These are phyloP conservation scores for Sebastes vulpes DNA, from an alignment of 2,797 vertebrate genomes.

Conservation along the genomic window DNA sequence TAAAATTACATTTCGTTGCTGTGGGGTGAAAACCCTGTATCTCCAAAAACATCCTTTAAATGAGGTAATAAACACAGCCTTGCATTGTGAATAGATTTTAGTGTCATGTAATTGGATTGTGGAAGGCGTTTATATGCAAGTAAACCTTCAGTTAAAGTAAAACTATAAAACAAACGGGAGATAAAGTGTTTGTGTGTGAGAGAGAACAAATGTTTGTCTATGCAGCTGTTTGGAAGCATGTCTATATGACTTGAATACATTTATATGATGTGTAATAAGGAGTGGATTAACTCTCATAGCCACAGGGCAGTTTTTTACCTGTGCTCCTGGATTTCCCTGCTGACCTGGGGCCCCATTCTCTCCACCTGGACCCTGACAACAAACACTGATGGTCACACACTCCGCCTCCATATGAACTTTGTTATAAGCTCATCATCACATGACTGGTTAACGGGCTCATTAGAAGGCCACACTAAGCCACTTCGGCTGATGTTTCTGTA, in stretches of 20 bases:
- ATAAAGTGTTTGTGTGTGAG: not conserved
- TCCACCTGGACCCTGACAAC: conserved; percentile 88
- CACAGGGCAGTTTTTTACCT: conserved; percentile 71
- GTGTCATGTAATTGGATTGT: not conserved
- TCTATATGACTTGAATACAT: not conserved
- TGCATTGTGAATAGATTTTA: not conserved
- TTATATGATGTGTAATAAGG: not conserved
- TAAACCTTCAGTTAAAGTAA: not conserved
- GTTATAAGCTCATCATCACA: conserved; percentile 4
- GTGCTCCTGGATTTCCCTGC: conserved; percentile 92
- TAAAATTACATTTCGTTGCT: conserved; percentile 3
- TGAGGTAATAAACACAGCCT: not conserved
- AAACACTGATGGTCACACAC: not conserved
- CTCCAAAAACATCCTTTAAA: not conserved
- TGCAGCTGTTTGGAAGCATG: not conserved
- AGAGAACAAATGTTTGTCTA: not conserved
- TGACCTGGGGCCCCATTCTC: conserved; percentile 92
- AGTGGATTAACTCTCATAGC: not conserved
- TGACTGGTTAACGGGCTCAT: not conserved
- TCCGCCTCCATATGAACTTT: not conserved
- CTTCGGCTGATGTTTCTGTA: not conserved
- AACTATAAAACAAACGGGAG: not conserved
- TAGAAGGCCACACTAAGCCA: not conserved
- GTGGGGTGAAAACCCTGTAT: not conserved
- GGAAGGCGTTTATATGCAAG: not conserved